Evolutionary conservation across 2,888 invertebrate genomes (phyloP).

Genomic region (Catocala nupta): DNA sequence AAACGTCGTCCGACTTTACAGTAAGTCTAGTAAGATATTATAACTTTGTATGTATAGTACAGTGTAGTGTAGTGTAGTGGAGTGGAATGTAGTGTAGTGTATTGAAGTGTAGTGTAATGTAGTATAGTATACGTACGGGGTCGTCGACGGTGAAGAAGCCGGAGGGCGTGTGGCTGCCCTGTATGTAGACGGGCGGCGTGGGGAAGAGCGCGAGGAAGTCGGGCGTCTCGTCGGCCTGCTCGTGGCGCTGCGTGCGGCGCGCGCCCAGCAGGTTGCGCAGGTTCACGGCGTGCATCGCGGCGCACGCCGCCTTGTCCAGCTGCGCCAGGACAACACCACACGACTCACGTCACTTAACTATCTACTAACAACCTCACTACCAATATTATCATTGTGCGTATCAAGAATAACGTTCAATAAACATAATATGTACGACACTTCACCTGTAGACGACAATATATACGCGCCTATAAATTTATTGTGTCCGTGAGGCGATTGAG

Average conservation of each 20-base stretch:
- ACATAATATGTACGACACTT: too few relatives aligned
- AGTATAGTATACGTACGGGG: constrained; percentile 65
- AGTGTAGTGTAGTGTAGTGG: too few relatives aligned
- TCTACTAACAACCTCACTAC: too few relatives aligned
- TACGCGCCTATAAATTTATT: too few relatives aligned
- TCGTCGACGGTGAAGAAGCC: constrained; percentile 99
- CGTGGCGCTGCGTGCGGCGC: constrained; percentile 97
- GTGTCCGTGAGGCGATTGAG: too few relatives aligned
- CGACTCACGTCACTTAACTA: not conserved
- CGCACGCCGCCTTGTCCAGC: constrained; percentile 98
- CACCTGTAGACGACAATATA: too few relatives aligned
- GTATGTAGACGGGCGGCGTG: constrained; percentile 96
- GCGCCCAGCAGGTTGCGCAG: constrained; percentile 98
- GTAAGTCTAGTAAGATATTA: too few relatives aligned
- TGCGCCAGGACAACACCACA: constrained; percentile 57
- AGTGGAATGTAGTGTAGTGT: not conserved
- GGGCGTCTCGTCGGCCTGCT: constrained; percentile 98
- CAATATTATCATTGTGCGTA: too few relatives aligned
- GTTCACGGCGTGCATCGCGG: constrained; percentile 99
- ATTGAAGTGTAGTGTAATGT: not conserved
- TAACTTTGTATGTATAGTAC: too few relatives aligned
- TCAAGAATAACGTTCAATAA: too few relatives aligned
- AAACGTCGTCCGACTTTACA: too few relatives aligned
- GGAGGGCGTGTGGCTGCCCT: constrained; percentile 98
- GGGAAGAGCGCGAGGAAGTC: constrained; percentile 98